Percentiles rank a stretch among this genome's conserved stretches.
Evolutionary conservation across 1,140 invertebrate species (phyloP).

Genomic region (Aphidius gifuensis): DNA sequence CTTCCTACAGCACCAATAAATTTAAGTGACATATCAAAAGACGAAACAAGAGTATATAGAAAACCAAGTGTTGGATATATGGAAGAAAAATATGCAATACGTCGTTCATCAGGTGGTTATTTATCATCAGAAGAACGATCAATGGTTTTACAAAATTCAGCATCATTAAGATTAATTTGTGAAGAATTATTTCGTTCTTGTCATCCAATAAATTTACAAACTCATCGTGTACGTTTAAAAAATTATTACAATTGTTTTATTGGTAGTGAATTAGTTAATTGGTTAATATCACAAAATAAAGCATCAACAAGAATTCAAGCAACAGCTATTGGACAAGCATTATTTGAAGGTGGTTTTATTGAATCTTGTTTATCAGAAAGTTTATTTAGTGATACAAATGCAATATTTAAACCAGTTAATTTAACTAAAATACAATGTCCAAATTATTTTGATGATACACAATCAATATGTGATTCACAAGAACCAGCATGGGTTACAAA

Average conservation of each 20-base stretch:
- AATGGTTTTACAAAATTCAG: constrained; percentile 69
- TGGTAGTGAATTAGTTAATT: constrained; percentile 73
- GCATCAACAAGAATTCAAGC: constrained; percentile 67
- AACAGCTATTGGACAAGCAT: constrained; percentile 73
- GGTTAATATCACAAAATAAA: constrained; percentile 71
- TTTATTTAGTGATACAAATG: constrained; percentile 56
- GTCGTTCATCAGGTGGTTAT: constrained; percentile 51
- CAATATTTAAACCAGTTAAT: constrained; percentile 57
- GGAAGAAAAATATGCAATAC: constrained; percentile 70
- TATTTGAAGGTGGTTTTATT: constrained; percentile 75
- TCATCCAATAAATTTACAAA: constrained; percentile 62
- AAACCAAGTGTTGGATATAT: constrained; percentile 73
- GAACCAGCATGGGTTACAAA: constrained; percentile 73
- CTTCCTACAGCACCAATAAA: constrained; percentile 37
- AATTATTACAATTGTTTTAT: constrained; percentile 67
- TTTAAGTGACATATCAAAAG: constrained; percentile 34
- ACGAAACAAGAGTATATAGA: constrained; percentile 45
- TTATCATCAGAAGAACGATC: constrained; percentile 63
- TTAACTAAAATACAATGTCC: constrained; percentile 50
- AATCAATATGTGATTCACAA: constrained; percentile 53
- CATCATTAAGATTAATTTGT: constrained; percentile 70
- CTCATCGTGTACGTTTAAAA: constrained; percentile 64
- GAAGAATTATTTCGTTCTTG: constrained; percentile 66
- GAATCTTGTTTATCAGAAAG: constrained; percentile 64
- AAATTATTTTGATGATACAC: constrained; percentile 43